Evolutionary conservation across 2,113 vertebrate species (phyloP).

Genomic region (Sebastes schlegelii): DNA sequence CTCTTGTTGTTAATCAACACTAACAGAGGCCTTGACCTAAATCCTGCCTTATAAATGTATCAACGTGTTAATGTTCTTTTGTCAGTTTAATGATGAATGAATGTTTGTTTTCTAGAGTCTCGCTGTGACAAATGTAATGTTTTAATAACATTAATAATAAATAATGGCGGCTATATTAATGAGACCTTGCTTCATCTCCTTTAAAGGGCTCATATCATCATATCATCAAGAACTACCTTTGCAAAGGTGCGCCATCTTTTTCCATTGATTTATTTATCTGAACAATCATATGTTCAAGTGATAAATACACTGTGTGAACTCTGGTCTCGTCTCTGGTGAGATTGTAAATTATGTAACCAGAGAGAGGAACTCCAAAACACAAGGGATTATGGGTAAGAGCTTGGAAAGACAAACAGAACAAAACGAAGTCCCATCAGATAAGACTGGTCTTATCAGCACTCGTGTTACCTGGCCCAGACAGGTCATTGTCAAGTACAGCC

Average conservation of each 20-base stretch:
- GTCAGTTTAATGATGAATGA: background rate
- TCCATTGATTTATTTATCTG: too few relatives aligned
- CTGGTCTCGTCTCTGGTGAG: background rate
- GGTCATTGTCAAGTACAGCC: background rate
- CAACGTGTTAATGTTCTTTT: background rate
- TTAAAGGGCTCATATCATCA: too few relatives aligned
- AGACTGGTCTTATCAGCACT: background rate
- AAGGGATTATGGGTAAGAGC: conserved; percentile 3
- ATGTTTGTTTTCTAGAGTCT: background rate
- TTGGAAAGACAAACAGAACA: background rate
- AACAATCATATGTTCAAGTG: background rate
- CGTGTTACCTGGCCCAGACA: background rate
- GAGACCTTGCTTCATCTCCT: background rate
- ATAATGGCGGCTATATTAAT: background rate
- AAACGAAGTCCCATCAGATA: background rate
- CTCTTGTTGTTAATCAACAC: background rate
- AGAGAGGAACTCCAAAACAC: background rate
- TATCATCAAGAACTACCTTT: too few relatives aligned
- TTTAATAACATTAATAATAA: conserved; percentile 28
- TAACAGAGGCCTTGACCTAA: conserved; percentile 23
- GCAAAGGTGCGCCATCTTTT: too few relatives aligned
- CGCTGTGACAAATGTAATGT: conserved; percentile 12
- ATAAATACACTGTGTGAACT: background rate
- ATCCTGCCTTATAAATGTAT: background rate
- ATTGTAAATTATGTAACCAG: background rate